These are phyloP conservation scores for Mallotus villosus DNA, from an alignment of 2,797 vertebrate species.

Conservation along the genomic window DNA sequence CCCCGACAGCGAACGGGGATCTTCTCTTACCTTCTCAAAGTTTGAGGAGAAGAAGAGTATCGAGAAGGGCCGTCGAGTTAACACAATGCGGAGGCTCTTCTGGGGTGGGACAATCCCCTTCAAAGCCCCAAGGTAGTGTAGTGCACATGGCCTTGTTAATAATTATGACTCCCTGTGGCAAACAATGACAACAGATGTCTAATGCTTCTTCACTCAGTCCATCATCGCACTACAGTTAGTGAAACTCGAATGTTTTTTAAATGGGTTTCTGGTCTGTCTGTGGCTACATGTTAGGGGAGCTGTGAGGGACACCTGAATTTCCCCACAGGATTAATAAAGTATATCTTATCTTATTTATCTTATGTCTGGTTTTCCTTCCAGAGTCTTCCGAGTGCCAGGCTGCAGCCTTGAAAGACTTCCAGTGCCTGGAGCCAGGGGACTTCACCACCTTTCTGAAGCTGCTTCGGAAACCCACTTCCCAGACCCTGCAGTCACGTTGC, in stretches of 20 bases:
- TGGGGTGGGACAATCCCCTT: constrained; percentile 66
- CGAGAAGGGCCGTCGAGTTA: constrained; percentile 70
- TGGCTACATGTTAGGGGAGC: no score
- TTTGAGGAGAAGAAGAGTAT: constrained; percentile 76
- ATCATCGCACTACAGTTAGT: neutral
- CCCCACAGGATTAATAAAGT: no score
- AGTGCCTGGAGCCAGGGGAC: constrained; percentile 73
- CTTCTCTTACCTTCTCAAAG: constrained; percentile 70
- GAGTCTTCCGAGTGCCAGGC: constrained; percentile 59
- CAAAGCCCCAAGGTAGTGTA: constrained; percentile 64
- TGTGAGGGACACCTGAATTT: no score
- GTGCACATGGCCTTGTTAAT: neutral
- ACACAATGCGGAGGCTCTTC: constrained; percentile 71
- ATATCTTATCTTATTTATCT: neutral
- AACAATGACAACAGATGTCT: neutral
- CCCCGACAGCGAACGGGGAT: constrained; percentile 48
- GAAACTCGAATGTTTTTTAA: neutral
- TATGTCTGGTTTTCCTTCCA: constrained; percentile 22
- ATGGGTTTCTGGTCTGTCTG: neutral
- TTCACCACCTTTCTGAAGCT: constrained; percentile 81
- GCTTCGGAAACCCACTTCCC: constrained; percentile 68
- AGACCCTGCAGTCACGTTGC: constrained; percentile 75
- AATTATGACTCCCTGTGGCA: neutral
- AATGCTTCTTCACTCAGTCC: no score
- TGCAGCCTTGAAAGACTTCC: constrained; percentile 63